These are phyloP conservation scores for Mallotus villosus DNA, from an alignment of 2,797 vertebrate species.

Conservation along the genomic window DNA sequence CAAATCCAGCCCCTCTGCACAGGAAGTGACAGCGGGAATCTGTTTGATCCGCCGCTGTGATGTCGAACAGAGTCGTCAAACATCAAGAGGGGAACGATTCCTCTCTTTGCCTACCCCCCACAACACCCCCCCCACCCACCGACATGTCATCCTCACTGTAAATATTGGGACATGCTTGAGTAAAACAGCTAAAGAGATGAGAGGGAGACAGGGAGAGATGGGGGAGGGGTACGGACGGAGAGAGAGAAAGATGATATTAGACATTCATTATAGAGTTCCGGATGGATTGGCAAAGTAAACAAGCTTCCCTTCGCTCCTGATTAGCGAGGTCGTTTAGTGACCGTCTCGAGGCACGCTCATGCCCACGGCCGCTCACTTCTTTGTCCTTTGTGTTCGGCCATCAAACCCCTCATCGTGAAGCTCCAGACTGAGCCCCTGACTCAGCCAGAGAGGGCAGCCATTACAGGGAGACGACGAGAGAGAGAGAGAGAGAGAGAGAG, in stretches of 20 bases:
- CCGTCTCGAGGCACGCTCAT: neutral
- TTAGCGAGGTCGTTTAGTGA: conserved; percentile 37
- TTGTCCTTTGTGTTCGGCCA: no score
- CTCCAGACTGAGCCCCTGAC: conserved; percentile 32
- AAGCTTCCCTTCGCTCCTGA: conserved; percentile 29
- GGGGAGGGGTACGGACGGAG: no score
- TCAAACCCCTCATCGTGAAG: no score
- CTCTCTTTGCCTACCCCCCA: neutral
- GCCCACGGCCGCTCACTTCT: no score
- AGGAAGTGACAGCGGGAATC: neutral
- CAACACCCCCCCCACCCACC: no score
- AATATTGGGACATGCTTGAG: neutral
- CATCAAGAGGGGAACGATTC: neutral
- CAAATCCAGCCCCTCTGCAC: neutral
- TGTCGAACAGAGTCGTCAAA: neutral
- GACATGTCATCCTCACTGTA: neutral
- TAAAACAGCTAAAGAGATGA: conserved; percentile 21
- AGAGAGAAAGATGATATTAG: conserved; percentile 19
- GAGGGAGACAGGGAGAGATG: no score
- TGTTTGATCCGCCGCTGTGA: neutral
- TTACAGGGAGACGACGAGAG: conserved; percentile 23
- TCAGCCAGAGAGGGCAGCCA: conserved; percentile 34
- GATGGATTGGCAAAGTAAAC: conserved; percentile 23
- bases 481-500: no score
- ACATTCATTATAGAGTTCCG: conserved; percentile 31